phyloP scores from a whole-genome alignment of 2,113 vertebrate genomes.

The Melanerpes formicivorus region DNA sequence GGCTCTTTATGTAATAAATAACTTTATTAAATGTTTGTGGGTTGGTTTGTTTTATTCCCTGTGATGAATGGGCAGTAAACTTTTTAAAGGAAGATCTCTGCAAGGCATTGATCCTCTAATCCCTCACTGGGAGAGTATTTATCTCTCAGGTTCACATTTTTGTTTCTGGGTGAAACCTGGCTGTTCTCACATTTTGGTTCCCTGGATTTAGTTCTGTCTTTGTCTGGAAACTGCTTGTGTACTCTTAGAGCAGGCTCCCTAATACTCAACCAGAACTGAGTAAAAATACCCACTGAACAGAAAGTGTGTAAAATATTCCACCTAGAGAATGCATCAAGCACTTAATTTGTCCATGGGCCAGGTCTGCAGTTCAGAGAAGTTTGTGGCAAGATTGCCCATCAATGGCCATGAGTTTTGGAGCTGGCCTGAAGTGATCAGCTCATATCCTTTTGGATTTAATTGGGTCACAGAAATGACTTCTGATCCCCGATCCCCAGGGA shows the following conservation, averaged over 20 bases:
- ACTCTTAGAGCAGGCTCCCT: background rate
- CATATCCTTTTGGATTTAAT: constrained; percentile 39
- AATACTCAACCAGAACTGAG: background rate
- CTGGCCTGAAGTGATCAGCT: background rate
- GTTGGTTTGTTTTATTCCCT: background rate
- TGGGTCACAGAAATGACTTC: constrained; percentile 26
- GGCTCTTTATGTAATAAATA: background rate
- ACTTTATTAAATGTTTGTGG: background rate
- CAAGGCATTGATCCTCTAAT: accelerated
- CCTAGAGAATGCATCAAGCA: background rate
- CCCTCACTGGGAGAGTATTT: background rate
- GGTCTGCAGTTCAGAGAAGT: background rate
- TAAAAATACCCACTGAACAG: background rate
- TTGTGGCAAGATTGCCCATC: background rate
- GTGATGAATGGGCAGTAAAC: background rate
- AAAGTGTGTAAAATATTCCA: background rate
- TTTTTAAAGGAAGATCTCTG: background rate
- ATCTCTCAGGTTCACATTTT: background rate
- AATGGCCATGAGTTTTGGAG: background rate
- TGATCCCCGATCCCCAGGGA: constrained; percentile 59
- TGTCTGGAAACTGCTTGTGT: background rate
- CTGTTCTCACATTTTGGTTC: background rate
- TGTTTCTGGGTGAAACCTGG: background rate
- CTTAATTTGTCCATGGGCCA: background rate
- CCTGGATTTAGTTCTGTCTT: background rate